Conservation (phyloP, 2,888 invertebrate species). For the Hypselothyrea guttata region DNA sequence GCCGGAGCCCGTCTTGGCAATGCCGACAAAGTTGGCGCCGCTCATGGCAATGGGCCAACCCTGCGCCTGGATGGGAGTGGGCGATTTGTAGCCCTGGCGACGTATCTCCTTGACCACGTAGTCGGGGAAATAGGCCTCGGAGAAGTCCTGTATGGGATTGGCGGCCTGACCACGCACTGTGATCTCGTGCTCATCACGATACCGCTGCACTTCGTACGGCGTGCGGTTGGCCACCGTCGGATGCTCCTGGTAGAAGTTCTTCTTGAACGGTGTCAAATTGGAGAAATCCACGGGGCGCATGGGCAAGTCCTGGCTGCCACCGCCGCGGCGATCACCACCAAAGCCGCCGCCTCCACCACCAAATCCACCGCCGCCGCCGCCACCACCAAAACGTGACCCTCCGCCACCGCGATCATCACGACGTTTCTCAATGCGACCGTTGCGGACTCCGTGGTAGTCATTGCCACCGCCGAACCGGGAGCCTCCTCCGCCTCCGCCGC, state of each 20-base stretch:
- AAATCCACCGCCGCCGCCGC: constrained; percentile 87
- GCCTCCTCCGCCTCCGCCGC: constrained; percentile 50
- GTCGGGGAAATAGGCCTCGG: constrained; percentile 90
- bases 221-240: constrained; percentile 85
- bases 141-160: constrained; percentile 90
- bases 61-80: constrained; percentile 93
- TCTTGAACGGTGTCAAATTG: constrained; percentile 88
- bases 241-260: constrained; percentile 91
- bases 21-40: constrained; percentile 92
- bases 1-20: constrained; percentile 92
- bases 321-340: constrained; percentile 85
- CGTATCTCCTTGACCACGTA: constrained; percentile 86
- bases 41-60: constrained; percentile 95
- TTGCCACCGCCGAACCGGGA: constrained; percentile 86
- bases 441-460: constrained; percentile 84
- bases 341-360: constrained; percentile 48
- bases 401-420: constrained; percentile 82
- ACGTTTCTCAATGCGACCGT: constrained; percentile 79
- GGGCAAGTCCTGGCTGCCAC: constrained; percentile 91
- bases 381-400: constrained; percentile 89
- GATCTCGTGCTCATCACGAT: constrained; percentile 87
- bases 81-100: constrained; percentile 88
- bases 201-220: constrained; percentile 88
- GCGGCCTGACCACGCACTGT: constrained; percentile 89
- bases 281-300: constrained; percentile 87